A percentile compares a stretch with the other conserved stretches of the same genome.
phyloP scores from a whole-genome alignment of 2,113 vertebrate genomes.

The Bos taurus region DNA sequence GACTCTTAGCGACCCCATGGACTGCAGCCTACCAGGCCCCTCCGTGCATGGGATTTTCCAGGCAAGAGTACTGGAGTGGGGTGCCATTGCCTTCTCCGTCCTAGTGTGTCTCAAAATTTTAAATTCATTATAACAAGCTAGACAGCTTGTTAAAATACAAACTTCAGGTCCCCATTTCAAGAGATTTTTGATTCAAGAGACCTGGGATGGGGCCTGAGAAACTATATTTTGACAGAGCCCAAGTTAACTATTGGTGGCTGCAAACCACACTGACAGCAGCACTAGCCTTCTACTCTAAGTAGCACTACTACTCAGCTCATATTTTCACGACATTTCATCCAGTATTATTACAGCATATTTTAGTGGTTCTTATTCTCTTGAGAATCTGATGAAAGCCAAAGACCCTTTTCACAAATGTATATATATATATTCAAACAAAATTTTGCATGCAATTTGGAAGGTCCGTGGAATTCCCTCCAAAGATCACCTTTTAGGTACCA shows the following conservation, averaged over 20 bases:
- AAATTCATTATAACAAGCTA: background rate
- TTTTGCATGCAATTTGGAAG: background rate
- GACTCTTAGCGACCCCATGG: too few species aligned
- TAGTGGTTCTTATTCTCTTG: slow-evolving; percentile 10
- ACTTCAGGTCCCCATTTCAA: background rate
- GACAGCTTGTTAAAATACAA: background rate
- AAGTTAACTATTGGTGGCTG: background rate
- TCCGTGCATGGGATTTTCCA: too few species aligned
- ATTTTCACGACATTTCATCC: background rate
- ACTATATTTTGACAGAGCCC: background rate
- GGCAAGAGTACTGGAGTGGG: too few species aligned
- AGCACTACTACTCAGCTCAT: background rate
- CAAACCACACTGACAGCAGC: background rate
- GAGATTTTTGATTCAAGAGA: background rate
- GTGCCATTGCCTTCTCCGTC: background rate
- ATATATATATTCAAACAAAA: background rate
- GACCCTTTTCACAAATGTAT: background rate
- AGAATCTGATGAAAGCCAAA: background rate
- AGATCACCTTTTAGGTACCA: background rate
- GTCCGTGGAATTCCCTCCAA: background rate
- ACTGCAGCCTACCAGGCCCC: too few species aligned
- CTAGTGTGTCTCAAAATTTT: slow-evolving; percentile 19
- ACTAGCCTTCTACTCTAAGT: background rate
- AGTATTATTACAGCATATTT: background rate
- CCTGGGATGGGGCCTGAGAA: background rate